Evolutionary conservation across 2,797 vertebrate species (phyloP).

Genomic region (Phalloptychus januarius): DNA sequence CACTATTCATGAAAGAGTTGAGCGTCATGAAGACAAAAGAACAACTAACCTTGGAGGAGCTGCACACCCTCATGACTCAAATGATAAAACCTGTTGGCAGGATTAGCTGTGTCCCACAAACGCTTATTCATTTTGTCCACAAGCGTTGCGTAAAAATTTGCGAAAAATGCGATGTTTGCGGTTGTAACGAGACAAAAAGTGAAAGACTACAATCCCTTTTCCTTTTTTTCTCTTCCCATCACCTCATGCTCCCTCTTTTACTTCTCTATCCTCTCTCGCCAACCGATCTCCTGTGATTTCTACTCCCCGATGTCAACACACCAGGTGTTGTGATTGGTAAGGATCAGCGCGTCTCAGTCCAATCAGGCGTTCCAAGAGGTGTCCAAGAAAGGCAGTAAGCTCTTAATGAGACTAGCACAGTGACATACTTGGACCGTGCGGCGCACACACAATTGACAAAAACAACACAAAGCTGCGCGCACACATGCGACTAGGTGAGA

Average conservation of each 20-base stretch:
- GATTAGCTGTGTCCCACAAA: background rate
- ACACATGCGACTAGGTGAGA: constrained; percentile 11
- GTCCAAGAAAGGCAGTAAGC: constrained; percentile 63
- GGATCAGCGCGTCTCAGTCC: constrained; percentile 61
- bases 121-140: too few relatives aligned
- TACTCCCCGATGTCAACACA: constrained; percentile 63
- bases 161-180: background rate
- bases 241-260: background rate
- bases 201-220: background rate
- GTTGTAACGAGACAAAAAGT: background rate
- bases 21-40: background rate
- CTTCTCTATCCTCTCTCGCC: background rate
- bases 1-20: too few relatives aligned
- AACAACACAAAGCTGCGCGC: constrained; percentile 15
- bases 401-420: constrained; percentile 68
- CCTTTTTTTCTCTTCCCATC: constrained; percentile 14
- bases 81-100: background rate
- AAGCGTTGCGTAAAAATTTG: too few relatives aligned
- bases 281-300: constrained; percentile 38
- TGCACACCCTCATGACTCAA: background rate
- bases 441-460: constrained; percentile 11
- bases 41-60: background rate
- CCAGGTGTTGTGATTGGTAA: constrained; percentile 63
- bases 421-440: constrained; percentile 48
- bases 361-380: constrained; percentile 57